These are phyloP conservation scores for Drosophila robusta DNA, from an alignment of 2,888 invertebrate genomes.

Conservation along the genomic window DNA sequence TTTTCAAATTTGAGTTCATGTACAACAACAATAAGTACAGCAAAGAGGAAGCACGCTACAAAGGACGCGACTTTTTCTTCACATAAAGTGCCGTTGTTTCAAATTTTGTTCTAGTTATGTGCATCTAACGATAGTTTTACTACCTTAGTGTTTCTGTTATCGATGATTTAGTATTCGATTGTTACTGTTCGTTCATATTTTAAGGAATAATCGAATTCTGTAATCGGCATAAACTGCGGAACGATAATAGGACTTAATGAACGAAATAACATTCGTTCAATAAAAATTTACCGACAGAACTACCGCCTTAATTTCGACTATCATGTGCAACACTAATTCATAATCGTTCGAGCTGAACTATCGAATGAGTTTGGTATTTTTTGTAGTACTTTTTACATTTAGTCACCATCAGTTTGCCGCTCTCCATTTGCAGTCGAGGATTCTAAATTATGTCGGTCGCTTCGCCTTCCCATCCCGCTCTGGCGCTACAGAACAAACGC, in stretches of 20 bases:
- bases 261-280: no score
- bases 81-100: slow-evolving; percentile 65
- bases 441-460: slow-evolving; percentile 53
- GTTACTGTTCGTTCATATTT: no score
- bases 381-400: slow-evolving; percentile 1
- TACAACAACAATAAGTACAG: slow-evolving; percentile 22
- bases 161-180: slow-evolving; percentile 13
- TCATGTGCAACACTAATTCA: no score
- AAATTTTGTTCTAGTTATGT: slow-evolving; percentile 55
- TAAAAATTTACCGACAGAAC: no score
- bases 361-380: neutral
- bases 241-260: no score
- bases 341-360: neutral
- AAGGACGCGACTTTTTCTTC: slow-evolving; percentile 64
- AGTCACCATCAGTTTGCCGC: slow-evolving; percentile 11
- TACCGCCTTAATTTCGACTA: no score
- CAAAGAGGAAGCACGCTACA: slow-evolving; percentile 61
- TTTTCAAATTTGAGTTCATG: slow-evolving; percentile 7
- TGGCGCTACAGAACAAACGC: slow-evolving; percentile 85
- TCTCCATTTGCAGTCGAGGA: slow-evolving; percentile 4
- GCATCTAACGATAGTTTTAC: slow-evolving; percentile 5
- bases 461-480: slow-evolving; percentile 67
- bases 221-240: no score
- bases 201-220: no score
- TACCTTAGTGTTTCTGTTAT: neutral